Evolutionary conservation across 2,113 vertebrate genomes (phyloP), one percentile per base, ranked within the genome.

Genomic region (Eleginops maclovinus): DNA sequence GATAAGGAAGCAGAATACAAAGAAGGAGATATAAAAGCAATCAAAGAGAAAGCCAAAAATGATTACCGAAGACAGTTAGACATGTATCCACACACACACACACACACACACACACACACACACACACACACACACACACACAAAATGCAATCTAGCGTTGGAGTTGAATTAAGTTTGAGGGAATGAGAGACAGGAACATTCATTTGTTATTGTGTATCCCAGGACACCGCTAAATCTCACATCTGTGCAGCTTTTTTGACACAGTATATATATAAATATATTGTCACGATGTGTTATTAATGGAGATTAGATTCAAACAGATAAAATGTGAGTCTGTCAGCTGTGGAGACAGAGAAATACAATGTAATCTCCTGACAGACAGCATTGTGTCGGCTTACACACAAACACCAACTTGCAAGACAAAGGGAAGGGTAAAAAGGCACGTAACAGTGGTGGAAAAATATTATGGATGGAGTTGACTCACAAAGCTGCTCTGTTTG

Each of bases 1-100:
- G 49, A 72, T 65, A 76, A 69, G 70, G 28, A 71, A 81, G 59
- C 55, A 40, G 19, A 58, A 53, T 72, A 63, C 6, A 50, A 68
- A 49, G 24, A 19, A 47, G 62, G 16, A 58, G 50, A 79, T 72
- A 73, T 21, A 26, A 46, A 74, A 72, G 15, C 73, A 68, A 61
- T 63, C 44, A 53, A 36, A 15, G 11, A 21, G 63, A 49, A 31
- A 50, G 46, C 14, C 12, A 40, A 60, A n/a, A 47, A 22, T 51
- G 10, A 71, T 41, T 14, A 26, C 24, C 43, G 40, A 3, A 71
- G n/a, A 28, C 61, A 56, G 49, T 24, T 46, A 68, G 58, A 46
- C 40, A 14, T 46, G 51, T 3, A 56, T 73, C 64, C 13, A 21
- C 41, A 14, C 26, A 54, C n/a, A 51, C 41, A 58, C n/a, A 41